phyloP scores from a whole-genome alignment of 2,888 invertebrate species.

The Lasius platythorax region DNA sequence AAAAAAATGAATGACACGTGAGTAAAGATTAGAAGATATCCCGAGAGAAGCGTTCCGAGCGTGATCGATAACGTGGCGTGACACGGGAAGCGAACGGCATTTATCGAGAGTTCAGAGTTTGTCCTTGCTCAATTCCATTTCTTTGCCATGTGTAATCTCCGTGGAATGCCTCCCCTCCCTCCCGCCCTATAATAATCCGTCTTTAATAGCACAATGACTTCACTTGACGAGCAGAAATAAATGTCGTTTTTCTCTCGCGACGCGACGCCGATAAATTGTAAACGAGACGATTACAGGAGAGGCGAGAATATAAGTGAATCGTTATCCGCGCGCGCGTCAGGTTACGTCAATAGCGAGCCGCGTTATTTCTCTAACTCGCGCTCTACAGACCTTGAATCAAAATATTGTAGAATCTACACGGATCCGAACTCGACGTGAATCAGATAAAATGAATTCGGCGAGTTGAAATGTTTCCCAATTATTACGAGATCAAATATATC shows the following conservation, averaged over 20 bases:
- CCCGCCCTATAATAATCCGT: constrained; percentile 33
- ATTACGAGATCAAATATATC: neutral
- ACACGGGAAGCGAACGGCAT: neutral
- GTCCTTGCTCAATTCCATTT: constrained; percentile 28
- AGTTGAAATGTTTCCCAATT: neutral
- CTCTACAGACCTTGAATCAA: constrained; percentile 38
- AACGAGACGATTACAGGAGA: constrained; percentile 28
- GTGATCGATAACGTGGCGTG: constrained; percentile 22
- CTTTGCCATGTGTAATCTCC: constrained; percentile 30
- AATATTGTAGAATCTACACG: constrained; percentile 3
- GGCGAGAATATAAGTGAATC: constrained; percentile 36
- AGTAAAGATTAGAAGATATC: neutral
- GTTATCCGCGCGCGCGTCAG: constrained; percentile 17
- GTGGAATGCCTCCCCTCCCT: constrained; percentile 21
- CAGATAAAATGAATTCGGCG: neutral
- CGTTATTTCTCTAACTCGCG: neutral
- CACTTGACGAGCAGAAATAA: constrained; percentile 38
- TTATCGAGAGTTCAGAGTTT: constrained; percentile 15
- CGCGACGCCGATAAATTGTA: constrained; percentile 31
- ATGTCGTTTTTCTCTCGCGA: constrained; percentile 19
- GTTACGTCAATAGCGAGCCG: constrained; percentile 38
- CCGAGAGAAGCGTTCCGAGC: neutral
- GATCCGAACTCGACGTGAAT: neutral
- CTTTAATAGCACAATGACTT: constrained; percentile 48
- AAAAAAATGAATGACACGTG: neutral